Evolutionary conservation across 2,113 vertebrate species (phyloP), one percentile per base, ranked within the genome.

Genomic region (Hippocampus mohnikei): DNA sequence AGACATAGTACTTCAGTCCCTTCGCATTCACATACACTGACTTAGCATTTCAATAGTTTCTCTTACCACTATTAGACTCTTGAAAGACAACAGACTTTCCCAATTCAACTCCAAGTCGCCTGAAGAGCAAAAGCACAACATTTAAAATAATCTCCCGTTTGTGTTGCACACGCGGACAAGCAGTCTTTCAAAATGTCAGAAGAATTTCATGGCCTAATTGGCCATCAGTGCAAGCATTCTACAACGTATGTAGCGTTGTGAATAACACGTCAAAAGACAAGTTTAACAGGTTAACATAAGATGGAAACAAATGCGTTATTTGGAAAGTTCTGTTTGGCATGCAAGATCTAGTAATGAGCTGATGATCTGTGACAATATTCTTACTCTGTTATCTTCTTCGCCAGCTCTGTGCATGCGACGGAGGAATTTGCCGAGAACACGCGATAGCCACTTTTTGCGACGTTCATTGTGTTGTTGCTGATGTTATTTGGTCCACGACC

Each of bases 11-110:
- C 13, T 44, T 44, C 42, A 44, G 42, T 13, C 13, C 10, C 3
- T 44, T 12, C 13, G 42, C 3, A 44, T 44, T 12, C 12, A 44
- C 10, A 3, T 44, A 44, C 1, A 5, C 29, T 33, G 42, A 44
- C 42, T 44, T 37, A 37, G 33, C 33, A 37, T 37, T 37, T 37
- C 33, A 37, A 37, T 6, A 5, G 33, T 50, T 44, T 44, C 21
- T 55, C 89, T 91, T 69, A 98, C 97, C 97, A 94, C 96, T 93
- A 87, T 99, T 99, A 3, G 95, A 94, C 77, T 98, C 97, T 77
- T 99, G 97, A 77, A 95, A 98, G 7, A 99, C 97, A 74, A 96
- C 95, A 58, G 97, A 96, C 70, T 98, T 99, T 20, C 97, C 97
- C 86, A 98, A 81, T 81, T 99, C 97, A 74, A 95, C 95, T 77